Percentiles rank a stretch among this genome's conserved stretches.
These are phyloP conservation scores for Hoplostethus mediterraneus DNA, from an alignment of 2,797 vertebrate genomes.

Conservation along the genomic window DNA sequence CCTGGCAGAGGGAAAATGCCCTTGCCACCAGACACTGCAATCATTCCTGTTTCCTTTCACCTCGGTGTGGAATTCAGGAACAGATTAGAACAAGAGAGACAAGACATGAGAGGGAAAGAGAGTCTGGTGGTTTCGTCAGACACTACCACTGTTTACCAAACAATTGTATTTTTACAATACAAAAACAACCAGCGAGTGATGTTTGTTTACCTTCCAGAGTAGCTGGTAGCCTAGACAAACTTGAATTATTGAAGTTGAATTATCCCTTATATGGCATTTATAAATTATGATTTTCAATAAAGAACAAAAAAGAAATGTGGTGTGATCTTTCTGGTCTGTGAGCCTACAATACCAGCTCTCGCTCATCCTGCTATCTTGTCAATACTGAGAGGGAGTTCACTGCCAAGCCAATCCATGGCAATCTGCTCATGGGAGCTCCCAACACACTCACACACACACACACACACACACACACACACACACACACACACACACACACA, in stretches of 20 bases:
- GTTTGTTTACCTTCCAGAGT: too few relatives aligned
- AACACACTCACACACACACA: conserved; percentile 4
- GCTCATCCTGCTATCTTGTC: conserved; percentile 51
- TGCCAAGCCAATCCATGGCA: conserved; percentile 45
- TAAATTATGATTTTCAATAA: not conserved
- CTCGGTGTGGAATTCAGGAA: conserved; percentile 76
- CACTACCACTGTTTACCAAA: too few relatives aligned
- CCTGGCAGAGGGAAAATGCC: conserved; percentile 35
- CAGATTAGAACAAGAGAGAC: not conserved
- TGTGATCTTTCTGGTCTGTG: too few relatives aligned
- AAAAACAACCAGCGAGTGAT: too few relatives aligned
- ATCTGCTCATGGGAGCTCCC: conserved; percentile 39
- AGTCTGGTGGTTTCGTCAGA: not conserved
- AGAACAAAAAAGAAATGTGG: not conserved
- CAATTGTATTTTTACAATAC: too few relatives aligned
- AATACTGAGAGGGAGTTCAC: conserved; percentile 56
- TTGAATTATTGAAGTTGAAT: too few relatives aligned
- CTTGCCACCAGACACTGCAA: conserved; percentile 52
- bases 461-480: conserved; percentile 21
- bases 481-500: conserved; percentile 1
- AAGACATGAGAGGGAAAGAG: not conserved
- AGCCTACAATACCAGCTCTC: conserved; percentile 23
- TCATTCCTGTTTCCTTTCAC: conserved; percentile 76
- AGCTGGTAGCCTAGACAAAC: too few relatives aligned
- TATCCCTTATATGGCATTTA: too few relatives aligned